phyloP scores from a whole-genome alignment of 2,113 vertebrate species.

The Gnathonemus longibarbis region DNA sequence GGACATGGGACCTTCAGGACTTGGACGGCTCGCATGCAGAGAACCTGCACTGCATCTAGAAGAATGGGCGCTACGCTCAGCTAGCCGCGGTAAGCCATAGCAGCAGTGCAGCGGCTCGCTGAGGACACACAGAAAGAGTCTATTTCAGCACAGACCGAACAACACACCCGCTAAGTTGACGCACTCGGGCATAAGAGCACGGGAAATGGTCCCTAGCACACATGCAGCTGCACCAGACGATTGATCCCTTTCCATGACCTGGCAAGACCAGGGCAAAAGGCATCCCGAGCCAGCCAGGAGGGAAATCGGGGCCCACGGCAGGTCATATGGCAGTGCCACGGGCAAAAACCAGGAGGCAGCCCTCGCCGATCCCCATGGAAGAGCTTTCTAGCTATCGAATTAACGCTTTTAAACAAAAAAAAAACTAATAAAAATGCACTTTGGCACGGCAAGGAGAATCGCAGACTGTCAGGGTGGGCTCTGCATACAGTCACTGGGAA shows the following conservation, averaged over 20 bases:
- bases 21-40: not conserved
- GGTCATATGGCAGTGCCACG: not conserved
- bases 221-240: not conserved
- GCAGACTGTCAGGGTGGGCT: not conserved
- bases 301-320: not conserved
- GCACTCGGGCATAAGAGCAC: not conserved
- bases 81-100: not conserved
- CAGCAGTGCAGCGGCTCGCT: not conserved
- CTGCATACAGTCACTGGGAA: not conserved
- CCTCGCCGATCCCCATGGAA: not conserved
- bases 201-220: not conserved
- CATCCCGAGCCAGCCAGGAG: not conserved
- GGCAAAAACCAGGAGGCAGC: not conserved
- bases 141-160: not conserved
- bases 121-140: not conserved
- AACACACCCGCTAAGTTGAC: not conserved
- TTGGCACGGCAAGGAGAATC: not conserved
- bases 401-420: not conserved
- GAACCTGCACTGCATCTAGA: not conserved
- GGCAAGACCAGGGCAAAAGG: not conserved
- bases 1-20: not conserved
- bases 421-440: not conserved
- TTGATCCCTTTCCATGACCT: not conserved
- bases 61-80: not conserved
- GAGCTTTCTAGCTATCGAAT: not conserved